These are phyloP conservation scores for Athrips mouffetella DNA, from an alignment of 2,888 invertebrate species.

Conservation along the genomic window DNA sequence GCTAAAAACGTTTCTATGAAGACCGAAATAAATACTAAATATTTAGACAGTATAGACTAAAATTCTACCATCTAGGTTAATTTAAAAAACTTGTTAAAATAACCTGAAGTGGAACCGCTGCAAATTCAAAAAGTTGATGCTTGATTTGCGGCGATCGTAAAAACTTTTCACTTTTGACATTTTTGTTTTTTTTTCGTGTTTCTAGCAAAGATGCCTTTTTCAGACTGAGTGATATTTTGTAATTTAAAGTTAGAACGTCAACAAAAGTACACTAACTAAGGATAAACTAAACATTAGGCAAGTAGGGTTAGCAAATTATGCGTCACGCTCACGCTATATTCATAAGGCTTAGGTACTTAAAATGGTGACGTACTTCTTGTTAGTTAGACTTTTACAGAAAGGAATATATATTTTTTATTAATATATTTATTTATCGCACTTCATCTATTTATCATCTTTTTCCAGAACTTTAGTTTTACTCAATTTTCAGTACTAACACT, in stretches of 20 bases:
- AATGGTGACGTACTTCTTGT: too few species aligned
- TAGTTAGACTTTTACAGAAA: too few species aligned
- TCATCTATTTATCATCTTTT: too few species aligned
- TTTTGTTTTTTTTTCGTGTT: background rate
- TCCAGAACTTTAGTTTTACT: too few species aligned
- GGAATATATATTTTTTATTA: too few species aligned
- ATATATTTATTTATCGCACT: too few species aligned
- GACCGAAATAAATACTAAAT: too few species aligned
- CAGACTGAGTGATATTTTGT: background rate
- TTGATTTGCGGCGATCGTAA: conserved; percentile 50
- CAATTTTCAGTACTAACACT: too few species aligned
- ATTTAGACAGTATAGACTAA: too few species aligned
- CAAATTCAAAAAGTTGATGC: conserved; percentile 56
- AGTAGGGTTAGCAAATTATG: background rate
- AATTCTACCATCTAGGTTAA: too few species aligned
- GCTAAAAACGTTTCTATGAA: too few species aligned
- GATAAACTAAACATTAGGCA: background rate
- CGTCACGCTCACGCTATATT: background rate
- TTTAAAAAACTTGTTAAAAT: conserved; percentile 13
- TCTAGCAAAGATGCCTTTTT: conserved; percentile 1
- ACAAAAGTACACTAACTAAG: background rate
- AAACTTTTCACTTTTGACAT: conserved; percentile 39
- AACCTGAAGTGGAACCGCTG: conserved; percentile 61
- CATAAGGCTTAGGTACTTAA: too few species aligned
- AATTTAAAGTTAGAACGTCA: background rate